Base-by-base conservation (phyloP, 2,797 vertebrate species). In the Cetoscarus ocellatus region DNA sequence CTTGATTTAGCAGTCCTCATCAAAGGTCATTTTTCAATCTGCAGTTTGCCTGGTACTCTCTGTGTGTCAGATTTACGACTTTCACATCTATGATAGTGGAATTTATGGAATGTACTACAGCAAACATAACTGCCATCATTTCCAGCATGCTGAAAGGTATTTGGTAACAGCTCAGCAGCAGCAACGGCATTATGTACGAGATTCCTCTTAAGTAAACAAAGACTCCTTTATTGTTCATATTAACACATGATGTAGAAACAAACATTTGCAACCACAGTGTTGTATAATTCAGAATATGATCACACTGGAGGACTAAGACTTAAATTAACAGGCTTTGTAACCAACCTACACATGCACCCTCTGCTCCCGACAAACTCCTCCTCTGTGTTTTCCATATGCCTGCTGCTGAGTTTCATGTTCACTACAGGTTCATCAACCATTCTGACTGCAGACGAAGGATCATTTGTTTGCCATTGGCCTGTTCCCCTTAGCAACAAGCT, bases 401-500 rank as follows among this genome's bases (percentile, higher is more conserved):
- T 78, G 45, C 77, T 76, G 66, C 6, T 53, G 67, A 77, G 81
- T 77, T 87, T 85, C 80, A 81, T 75, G 73, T 84, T 88, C 68
- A 67, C 75, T 34, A 27, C 53, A 63, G 63, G 15, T 75, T 86
- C 77, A 82, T 89, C 84, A 73, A 8, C 79, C 49, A 81, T 87
- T 88, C 86, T 77, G 70, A 71, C 82, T 68, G 74, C 2, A 49
- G 76, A n/a, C 11, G 48, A 54, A 27, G 7, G 72, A 73, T 85
- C 73, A 89, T 91, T 87, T 92, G 89, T 87, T 90, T 90, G 78
- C 79, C 75, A 50, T 58, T 49, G 67, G 69, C 73, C 27, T 18
- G 88, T 90, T 83, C 71, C 79, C 90, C 86, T 19, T 83, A 65
- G 89, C 86, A 90, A 92, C 89, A 27, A 60, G 65, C 63, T 55